Evolutionary conservation across 2,888 invertebrate species (phyloP).

Genomic region (Nesidiocoris tenuis): DNA sequence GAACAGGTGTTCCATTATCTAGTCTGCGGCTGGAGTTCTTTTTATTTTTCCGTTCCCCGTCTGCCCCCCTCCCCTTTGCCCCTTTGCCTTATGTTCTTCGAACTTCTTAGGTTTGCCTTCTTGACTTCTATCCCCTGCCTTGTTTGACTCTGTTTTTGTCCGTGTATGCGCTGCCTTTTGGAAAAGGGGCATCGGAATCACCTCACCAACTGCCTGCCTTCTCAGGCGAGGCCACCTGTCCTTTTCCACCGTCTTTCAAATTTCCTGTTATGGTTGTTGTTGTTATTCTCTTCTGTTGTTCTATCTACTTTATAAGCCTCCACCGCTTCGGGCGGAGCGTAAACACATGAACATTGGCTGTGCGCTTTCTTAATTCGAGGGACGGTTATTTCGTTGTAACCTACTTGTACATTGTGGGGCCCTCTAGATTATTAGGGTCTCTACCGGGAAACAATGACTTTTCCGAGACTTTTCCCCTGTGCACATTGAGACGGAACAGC

Average conservation of each 20-base stretch:
- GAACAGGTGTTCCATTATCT: conserved; percentile 39
- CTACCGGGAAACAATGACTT: too few relatives aligned
- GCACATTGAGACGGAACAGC: too few relatives aligned
- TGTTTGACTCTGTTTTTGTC: neutral
- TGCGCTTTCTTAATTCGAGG: too few relatives aligned
- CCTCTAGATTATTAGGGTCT: too few relatives aligned
- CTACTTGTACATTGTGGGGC: too few relatives aligned
- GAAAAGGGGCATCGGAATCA: neutral
- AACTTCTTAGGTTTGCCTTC: neutral
- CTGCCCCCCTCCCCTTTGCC: neutral
- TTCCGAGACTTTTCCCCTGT: too few relatives aligned
- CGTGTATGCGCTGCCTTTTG: neutral
- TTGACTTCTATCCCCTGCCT: neutral
- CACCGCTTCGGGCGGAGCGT: too few relatives aligned
- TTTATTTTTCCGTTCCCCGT: neutral
- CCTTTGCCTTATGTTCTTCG: neutral
- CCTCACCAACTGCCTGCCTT: neutral
- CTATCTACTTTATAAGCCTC: too few relatives aligned
- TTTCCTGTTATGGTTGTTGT: neutral
- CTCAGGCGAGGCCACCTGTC: neutral
- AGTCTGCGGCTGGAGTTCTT: conserved; percentile 10
- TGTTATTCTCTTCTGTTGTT: too few relatives aligned
- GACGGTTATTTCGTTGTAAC: too few relatives aligned
- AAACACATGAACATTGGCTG: too few relatives aligned
- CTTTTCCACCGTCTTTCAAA: neutral